Evolutionary conservation across 2,888 invertebrate genomes (phyloP), one percentile per base, ranked within the genome.

Genomic region (Plagiodera versicolora): DNA sequence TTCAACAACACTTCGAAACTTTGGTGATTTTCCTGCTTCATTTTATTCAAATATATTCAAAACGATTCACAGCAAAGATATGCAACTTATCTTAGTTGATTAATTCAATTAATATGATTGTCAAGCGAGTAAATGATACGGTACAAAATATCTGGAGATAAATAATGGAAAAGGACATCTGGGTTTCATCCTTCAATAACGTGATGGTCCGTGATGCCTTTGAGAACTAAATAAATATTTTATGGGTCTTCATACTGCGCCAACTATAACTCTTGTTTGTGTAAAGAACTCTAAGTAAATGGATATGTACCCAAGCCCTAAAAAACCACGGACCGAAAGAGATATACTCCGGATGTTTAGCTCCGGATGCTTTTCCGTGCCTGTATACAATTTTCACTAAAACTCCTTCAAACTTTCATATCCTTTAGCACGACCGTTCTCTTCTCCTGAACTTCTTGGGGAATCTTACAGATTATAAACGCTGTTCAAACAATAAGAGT

Each of bases 341-440:
- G 74, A 74, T 72, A 72, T 73, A n/a, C 75, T 75, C 72, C 73
- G 72, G 72, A 67, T 68, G 72, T 73, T 74, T 73, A 73, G 72
- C 70, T 70, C 66, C 63, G 64, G 61, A 71, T 67, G 65, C 45
- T 44, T 52, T 44, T 44, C 20, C 39, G 14, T n/a, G n/a, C 16
- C 24, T 6, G 9, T 1, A 44, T 14, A 52, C 14, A n/a, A 14
- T 53, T 17, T 4, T 30, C 8, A 14, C 39, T n/a, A 14, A 39
- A 39, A 24, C 24, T 6, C 39, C 14, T 11, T 6, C 4, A 14
- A 39, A 39, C n/a, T 39, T 39, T 39, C 2, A 39, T 39, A 39
- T 39, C 39, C 39, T 39, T n/a, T 3, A 39, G 39, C n/a, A 14
- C 14, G 39, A 32, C 3, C 14, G 39, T 39, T 14, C 6, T 4